Evolutionary conservation across 2,888 invertebrate species (phyloP), one percentile per base, ranked within the genome.

Genomic region (Polia nebulosa): DNA sequence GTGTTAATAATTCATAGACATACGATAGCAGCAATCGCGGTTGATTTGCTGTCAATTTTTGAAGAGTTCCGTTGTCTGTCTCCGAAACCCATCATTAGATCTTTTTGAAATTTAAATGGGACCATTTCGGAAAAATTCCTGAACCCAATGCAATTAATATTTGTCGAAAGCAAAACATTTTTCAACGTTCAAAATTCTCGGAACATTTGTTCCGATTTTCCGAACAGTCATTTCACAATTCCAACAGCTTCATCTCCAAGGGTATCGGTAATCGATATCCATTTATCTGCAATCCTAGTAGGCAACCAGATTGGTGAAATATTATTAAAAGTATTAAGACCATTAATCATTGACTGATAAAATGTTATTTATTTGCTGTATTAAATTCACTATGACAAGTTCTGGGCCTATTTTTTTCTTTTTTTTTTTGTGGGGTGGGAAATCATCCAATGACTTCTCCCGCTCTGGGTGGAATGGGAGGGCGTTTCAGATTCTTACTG

Each of bases 301-400:
- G 17, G 39, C n/a, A 56, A 52, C 51, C 32, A 47, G 61, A 62
- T 56, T 65, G n/a, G 29, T 64, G 55, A 64, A 56, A 67, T 58
- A 76, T 61, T n/a, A 11, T n/a, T 13, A 13, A 67, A 64, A 67
- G 25, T 65, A 67, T 57, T 29, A 29, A 27, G 60, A 34, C 15
- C 55, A 78, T 78, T 67, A 52, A 58, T 74, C 72, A 60, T 69
- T 66, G 64, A 29, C 9, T 51, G 61, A 41, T 34, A 20, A 63
- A 76, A 52, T 32, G 80, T 80, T 77, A 82, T 76, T 85, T 79
- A 65, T 41, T 22, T 64, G 64, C 45, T 67, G 47, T 60, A 56
- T 68, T 80, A 57, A 84, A 82, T 81, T 84, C 51, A 64, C 53
- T 67, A 68, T 73, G 75, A 86, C 79, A 78, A 81, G 82, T 77